A percentile compares a stretch with the other conserved stretches of the same genome.
phyloP scores from a whole-genome alignment of 2,888 invertebrate genomes.

The Xestia rhomboidea region DNA sequence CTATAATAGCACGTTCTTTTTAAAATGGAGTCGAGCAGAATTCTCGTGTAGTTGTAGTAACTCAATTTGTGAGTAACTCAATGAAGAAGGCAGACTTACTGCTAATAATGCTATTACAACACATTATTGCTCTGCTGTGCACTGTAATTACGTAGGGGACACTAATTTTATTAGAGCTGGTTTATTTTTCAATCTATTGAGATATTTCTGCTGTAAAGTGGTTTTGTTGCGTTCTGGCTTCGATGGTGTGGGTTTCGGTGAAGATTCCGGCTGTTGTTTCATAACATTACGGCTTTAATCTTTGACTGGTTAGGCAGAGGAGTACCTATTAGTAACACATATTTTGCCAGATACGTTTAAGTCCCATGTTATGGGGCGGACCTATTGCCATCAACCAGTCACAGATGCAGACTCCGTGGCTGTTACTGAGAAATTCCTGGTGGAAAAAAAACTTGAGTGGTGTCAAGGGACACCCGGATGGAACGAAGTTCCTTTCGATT shows the following conservation, averaged over 20 bases:
- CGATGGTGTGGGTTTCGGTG: neutral
- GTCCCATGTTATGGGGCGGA: too few species aligned
- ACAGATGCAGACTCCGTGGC: too few species aligned
- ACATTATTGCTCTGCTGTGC: slow-evolving; percentile 31
- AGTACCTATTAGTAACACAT: too few species aligned
- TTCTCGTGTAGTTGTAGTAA: slow-evolving; percentile 28
- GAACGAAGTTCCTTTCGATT: too few species aligned
- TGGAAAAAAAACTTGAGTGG: too few species aligned
- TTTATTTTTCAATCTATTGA: slow-evolving; percentile 34
- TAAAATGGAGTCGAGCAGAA: slow-evolving; percentile 21
- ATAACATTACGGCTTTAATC: neutral
- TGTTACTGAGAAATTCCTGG: too few species aligned
- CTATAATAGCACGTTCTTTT: slow-evolving; percentile 6
- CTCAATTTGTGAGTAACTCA: slow-evolving; percentile 53
- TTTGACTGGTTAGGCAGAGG: neutral
- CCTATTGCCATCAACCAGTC: too few species aligned
- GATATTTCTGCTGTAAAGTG: neutral
- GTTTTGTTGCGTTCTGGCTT: neutral
- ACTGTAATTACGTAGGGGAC: slow-evolving; percentile 30
- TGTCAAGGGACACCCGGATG: too few species aligned
- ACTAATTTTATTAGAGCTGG: slow-evolving; percentile 16
- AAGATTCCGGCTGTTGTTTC: neutral
- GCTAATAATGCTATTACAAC: slow-evolving; percentile 50
- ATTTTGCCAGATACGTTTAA: too few species aligned
- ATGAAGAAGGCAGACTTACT: slow-evolving; percentile 40